Evolutionary conservation across 2,113 vertebrate genomes (phyloP).

Genomic region (Amazona guildingii): DNA sequence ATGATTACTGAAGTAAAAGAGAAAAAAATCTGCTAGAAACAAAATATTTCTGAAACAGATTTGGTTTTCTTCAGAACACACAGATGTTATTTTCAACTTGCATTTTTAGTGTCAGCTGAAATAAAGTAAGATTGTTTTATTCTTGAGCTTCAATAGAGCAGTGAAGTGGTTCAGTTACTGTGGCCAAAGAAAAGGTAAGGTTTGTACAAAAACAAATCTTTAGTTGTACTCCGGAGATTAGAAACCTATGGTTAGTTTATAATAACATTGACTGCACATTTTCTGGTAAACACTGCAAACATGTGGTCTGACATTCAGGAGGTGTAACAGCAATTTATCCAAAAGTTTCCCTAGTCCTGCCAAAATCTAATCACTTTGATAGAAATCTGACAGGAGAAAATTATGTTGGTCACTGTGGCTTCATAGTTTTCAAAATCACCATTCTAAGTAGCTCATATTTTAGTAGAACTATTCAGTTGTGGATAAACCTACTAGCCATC

Average conservation of each 20-base stretch:
- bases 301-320: background rate
- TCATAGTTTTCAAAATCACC: slow-evolving; percentile 17
- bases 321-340: background rate
- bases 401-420: background rate
- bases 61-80: slow-evolving; percentile 16
- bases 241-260: background rate
- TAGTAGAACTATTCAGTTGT: background rate
- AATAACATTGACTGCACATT: slow-evolving; percentile 6
- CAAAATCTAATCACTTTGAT: background rate
- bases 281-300: slow-evolving; percentile 2
- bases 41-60: slow-evolving; percentile 31
- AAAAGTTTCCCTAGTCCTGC: background rate
- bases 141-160: background rate
- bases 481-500: background rate
- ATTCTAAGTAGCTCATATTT: background rate
- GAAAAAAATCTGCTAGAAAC: slow-evolving; percentile 7
- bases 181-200: background rate
- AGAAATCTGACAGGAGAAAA: background rate
- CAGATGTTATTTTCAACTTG: slow-evolving; percentile 13
- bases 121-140: background rate
- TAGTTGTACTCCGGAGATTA: background rate
- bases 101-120: background rate
- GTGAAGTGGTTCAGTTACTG: background rate
- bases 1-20: slow-evolving; percentile 12
- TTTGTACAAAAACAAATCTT: background rate